Conservation (phyloP, 2,113 vertebrate genomes). For the Pungitius pungitius region DNA sequence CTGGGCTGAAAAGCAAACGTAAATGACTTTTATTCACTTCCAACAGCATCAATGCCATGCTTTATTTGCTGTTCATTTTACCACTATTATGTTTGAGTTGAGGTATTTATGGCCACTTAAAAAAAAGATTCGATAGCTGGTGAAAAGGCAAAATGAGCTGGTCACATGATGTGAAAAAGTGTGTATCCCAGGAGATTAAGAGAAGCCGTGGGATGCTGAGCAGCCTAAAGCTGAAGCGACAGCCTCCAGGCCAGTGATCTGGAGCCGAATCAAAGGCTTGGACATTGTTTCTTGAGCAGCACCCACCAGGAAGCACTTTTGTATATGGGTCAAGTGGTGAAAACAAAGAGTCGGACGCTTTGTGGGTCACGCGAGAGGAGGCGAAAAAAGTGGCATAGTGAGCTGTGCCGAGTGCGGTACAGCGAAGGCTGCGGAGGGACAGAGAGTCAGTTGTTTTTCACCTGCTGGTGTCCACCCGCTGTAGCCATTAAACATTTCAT, state of each 20-base stretch:
- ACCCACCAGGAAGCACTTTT: conserved; percentile 78
- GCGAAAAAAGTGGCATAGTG: conserved; percentile 44
- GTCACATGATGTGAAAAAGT: conserved; percentile 61
- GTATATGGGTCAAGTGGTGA: conserved; percentile 80
- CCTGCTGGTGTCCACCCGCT: conserved; percentile 83
- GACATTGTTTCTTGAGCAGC: conserved; percentile 78
- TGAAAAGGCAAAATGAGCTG: conserved; percentile 46
- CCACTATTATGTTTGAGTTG: conserved; percentile 36
- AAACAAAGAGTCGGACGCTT: conserved; percentile 63
- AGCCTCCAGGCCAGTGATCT: conserved; percentile 73
- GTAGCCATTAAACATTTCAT: conserved; percentile 74
- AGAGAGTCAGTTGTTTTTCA: conserved; percentile 21
- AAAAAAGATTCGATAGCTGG: conserved; percentile 32
- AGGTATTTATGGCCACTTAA: conserved; percentile 55
- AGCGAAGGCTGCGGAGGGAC: conserved; percentile 35
- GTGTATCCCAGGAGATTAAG: conserved; percentile 65
- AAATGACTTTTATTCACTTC: conserved; percentile 43
- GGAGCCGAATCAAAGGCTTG: conserved; percentile 79
- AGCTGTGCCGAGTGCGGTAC: conserved; percentile 34
- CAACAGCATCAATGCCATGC: conserved; percentile 28
- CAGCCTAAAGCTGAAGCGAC: conserved; percentile 73
- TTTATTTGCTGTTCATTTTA: conserved; percentile 47
- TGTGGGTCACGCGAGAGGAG: conserved; percentile 55
- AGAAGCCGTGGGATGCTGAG: conserved; percentile 67
- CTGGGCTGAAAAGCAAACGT: conserved; percentile 38